These are phyloP conservation scores for Acromyrmex charruanus DNA, from an alignment of 1,140 invertebrate species.

Conservation along the genomic window DNA sequence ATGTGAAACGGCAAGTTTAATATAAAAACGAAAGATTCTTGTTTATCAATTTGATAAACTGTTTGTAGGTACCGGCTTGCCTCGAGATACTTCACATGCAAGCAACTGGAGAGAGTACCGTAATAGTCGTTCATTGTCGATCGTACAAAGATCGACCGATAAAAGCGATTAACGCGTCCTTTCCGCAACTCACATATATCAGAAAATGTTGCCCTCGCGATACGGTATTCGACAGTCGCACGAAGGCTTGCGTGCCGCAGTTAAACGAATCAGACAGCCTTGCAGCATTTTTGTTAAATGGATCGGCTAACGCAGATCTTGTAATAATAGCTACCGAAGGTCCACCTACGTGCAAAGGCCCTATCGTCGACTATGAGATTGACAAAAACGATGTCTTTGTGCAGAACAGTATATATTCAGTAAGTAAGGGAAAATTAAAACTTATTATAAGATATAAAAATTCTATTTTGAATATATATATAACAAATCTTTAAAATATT, in stretches of 20 bases:
- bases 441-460: background rate
- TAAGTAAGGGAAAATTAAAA: constrained; percentile 55
- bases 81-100: constrained; percentile 67
- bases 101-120: background rate
- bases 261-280: background rate
- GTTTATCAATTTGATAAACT: constrained; percentile 17
- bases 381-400: constrained; percentile 14
- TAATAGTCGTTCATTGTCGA: constrained; percentile 65
- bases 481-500: too few species aligned
- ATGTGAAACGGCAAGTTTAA: background rate
- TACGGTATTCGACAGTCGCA: constrained; percentile 42
- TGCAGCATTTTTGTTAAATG: constrained; percentile 2
- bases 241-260: constrained; percentile 50
- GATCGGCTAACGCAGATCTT: background rate
- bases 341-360: constrained; percentile 54
- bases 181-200: constrained; percentile 46
- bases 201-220: constrained; percentile 69
- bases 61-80: constrained; percentile 63
- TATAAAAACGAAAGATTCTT: background rate
- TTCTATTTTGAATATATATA: too few species aligned
- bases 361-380: constrained; percentile 69
- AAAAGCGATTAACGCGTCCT: background rate
- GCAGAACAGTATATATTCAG: constrained; percentile 45
- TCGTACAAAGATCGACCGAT: constrained; percentile 19
- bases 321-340: constrained; percentile 35